Conservation (phyloP, 2,888 invertebrate species). For the Portevinia maculata region DNA sequence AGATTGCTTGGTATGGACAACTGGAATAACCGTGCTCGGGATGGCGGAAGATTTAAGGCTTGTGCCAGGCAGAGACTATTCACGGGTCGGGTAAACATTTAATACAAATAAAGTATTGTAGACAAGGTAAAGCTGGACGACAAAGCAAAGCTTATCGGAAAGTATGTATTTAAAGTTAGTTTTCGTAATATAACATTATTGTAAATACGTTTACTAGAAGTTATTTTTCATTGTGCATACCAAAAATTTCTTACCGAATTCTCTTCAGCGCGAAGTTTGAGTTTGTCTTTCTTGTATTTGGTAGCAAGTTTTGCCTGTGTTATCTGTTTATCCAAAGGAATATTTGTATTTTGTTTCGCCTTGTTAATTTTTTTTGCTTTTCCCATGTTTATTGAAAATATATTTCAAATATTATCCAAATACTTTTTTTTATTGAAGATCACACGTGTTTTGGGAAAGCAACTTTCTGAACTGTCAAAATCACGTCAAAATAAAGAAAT, state of each 20-base stretch:
- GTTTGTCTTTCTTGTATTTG: conserved; percentile 84
- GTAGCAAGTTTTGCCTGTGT: conserved; percentile 85
- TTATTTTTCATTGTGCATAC: too few species aligned
- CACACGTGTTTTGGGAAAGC: conserved; percentile 54
- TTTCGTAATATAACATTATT: too few species aligned
- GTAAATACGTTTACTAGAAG: too few species aligned
- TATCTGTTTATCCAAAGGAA: conserved; percentile 90
- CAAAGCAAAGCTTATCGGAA: too few species aligned
- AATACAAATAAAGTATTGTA: too few species aligned
- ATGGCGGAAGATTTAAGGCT: too few species aligned
- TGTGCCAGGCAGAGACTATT: too few species aligned
- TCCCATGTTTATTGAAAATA: conserved; percentile 85
- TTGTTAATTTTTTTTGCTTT: conserved; percentile 84
- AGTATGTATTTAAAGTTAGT: too few species aligned
- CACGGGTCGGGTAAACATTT: too few species aligned
- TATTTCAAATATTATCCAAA: neutral
- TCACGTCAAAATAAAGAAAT: conserved; percentile 1
- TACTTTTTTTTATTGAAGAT: neutral
- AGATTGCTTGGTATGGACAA: too few species aligned
- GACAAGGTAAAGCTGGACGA: too few species aligned
- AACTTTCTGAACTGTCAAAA: conserved; percentile 5
- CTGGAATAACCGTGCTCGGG: too few species aligned
- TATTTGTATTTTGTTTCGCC: conserved; percentile 81
- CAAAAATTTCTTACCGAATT: conserved; percentile 84
- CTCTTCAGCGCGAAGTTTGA: conserved; percentile 87